These are phyloP conservation scores for Corythaixoides concolor DNA, from an alignment of 2,113 vertebrate genomes.

Conservation along the genomic window DNA sequence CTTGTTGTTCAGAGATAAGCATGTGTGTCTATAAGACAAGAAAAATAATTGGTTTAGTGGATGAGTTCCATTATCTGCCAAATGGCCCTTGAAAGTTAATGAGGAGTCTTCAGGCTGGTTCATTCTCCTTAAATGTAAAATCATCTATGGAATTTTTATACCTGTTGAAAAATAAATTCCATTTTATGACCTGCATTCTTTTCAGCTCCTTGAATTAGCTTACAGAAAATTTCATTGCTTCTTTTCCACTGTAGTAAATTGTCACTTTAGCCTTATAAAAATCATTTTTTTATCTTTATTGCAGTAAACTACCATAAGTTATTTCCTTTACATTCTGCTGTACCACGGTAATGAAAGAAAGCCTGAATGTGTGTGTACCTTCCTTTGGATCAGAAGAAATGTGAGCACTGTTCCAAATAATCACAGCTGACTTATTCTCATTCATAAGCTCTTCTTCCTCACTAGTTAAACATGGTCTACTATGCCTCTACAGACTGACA, in stretches of 20 bases:
- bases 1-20: neutral
- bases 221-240: constrained; percentile 8
- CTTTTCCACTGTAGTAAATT: constrained; percentile 9
- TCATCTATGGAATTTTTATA: constrained; percentile 26
- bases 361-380: neutral
- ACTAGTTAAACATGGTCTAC: neutral
- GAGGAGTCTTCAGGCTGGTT: constrained; percentile 30
- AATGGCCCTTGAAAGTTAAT: constrained; percentile 63
- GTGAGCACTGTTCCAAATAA: neutral
- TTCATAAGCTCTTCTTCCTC: neutral
- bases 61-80: constrained; percentile 46
- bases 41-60: constrained; percentile 21
- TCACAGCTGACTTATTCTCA: neutral
- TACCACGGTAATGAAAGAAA: neutral
- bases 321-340: neutral
- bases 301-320: constrained; percentile 5
- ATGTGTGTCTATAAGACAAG: neutral
- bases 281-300: constrained; percentile 1
- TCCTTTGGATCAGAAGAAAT: neutral
- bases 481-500: neutral
- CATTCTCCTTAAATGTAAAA: constrained; percentile 34
- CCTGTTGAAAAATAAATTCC: constrained; percentile 44
- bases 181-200: constrained; percentile 29
- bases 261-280: constrained; percentile 28
- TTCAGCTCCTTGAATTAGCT: constrained; percentile 29